These are phyloP conservation scores for Dromiciops gliroides DNA, from an alignment of 2,113 vertebrate genomes.

Conservation along the genomic window DNA sequence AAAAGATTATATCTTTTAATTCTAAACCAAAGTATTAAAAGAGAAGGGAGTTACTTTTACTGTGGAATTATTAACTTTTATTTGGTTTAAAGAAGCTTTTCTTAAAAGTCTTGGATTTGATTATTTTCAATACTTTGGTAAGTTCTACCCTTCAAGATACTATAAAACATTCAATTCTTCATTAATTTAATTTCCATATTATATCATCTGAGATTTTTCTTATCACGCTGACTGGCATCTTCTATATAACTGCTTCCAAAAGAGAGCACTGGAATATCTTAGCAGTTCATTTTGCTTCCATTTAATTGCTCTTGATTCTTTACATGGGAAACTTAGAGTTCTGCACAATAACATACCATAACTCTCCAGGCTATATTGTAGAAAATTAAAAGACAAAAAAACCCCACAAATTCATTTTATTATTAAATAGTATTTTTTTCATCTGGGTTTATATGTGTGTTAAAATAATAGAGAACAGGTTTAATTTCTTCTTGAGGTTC, in stretches of 20 bases:
- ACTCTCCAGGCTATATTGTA: slow-evolving; percentile 40
- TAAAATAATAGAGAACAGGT: slow-evolving; percentile 34
- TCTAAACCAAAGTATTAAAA: background rate
- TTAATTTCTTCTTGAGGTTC: slow-evolving; percentile 48
- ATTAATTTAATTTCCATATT: slow-evolving; percentile 56
- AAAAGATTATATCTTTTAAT: slow-evolving; percentile 5
- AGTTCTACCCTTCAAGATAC: slow-evolving; percentile 42
- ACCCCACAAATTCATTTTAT: slow-evolving; percentile 32
- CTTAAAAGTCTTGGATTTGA: slow-evolving; percentile 31
- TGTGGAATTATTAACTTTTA: background rate
- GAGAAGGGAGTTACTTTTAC: slow-evolving; percentile 6
- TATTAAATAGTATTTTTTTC: slow-evolving; percentile 56
- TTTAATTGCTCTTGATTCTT: slow-evolving; percentile 56
- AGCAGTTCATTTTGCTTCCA: slow-evolving; percentile 56
- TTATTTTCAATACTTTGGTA: slow-evolving; percentile 20
- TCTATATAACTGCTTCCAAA: slow-evolving; percentile 48
- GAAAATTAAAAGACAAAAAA: slow-evolving; percentile 60
- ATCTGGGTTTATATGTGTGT: slow-evolving; percentile 31
- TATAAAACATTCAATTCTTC: slow-evolving; percentile 50
- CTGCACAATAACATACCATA: slow-evolving; percentile 61
- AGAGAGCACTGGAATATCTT: slow-evolving; percentile 55
- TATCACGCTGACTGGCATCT: slow-evolving; percentile 52
- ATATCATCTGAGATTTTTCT: slow-evolving; percentile 35
- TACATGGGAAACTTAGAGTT: slow-evolving; percentile 56
- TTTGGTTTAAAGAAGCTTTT: slow-evolving; percentile 45